Conservation (phyloP, 2,113 vertebrate genomes). For the Chascanopsetta lugubris region DNA sequence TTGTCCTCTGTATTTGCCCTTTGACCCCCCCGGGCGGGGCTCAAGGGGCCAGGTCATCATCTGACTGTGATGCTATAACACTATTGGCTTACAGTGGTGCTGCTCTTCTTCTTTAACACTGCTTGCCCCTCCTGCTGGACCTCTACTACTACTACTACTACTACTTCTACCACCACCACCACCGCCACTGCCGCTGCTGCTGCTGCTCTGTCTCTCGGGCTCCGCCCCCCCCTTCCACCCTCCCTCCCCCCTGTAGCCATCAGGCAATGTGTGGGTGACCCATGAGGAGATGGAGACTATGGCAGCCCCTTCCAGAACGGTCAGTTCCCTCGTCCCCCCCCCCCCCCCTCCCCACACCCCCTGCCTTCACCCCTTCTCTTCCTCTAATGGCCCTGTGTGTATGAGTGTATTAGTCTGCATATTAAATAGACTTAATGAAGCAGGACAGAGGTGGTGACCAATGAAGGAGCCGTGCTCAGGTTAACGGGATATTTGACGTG, state of each 20-base stretch:
- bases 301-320: constrained; percentile 95
- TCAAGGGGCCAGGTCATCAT: constrained; percentile 75
- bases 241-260: constrained; percentile 90
- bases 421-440: not conserved
- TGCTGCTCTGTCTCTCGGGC: constrained; percentile 79
- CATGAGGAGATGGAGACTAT: constrained; percentile 99
- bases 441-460: not conserved
- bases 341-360: not conserved
- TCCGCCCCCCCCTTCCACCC: too few species aligned
- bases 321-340: constrained; percentile 80
- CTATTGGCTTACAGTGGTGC: constrained; percentile 96
- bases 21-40: constrained; percentile 77
- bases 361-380: not conserved
- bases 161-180: constrained; percentile 27
- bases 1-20: constrained; percentile 57
- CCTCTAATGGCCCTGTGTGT: constrained; percentile 6
- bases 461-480: too few species aligned
- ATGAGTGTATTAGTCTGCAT: not conserved
- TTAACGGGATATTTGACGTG: not conserved
- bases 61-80: constrained; percentile 89
- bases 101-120: constrained; percentile 98
- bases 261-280: constrained; percentile 99
- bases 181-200: constrained; percentile 13
- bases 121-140: constrained; percentile 91
- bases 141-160: too few species aligned